Percentiles rank a stretch among this genome's conserved stretches.
phyloP scores from a whole-genome alignment of 1,140 invertebrate species.

The Gryllus bimaculatus region DNA sequence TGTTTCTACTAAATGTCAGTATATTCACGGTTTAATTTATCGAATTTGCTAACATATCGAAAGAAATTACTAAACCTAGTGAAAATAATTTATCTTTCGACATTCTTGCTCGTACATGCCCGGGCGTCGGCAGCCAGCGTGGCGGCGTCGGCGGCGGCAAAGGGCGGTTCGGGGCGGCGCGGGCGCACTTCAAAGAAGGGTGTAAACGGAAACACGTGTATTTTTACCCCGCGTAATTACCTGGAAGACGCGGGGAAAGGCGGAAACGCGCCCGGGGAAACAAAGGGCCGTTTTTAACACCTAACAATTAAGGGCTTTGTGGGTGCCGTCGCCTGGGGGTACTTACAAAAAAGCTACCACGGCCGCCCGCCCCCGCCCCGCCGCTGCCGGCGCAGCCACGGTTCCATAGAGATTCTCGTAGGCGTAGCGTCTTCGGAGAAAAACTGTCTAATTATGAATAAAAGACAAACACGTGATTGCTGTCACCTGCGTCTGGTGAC shows the following conservation, averaged over 20 bases:
- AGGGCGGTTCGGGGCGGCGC: too few relatives aligned
- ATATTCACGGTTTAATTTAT: too few relatives aligned
- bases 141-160: too few relatives aligned
- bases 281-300: constrained; percentile 1
- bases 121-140: too few relatives aligned
- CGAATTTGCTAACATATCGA: too few relatives aligned
- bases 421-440: background rate
- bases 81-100: too few relatives aligned
- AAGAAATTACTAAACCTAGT: too few relatives aligned
- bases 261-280: background rate
- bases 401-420: background rate
- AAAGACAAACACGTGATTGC: background rate
- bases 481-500: background rate
- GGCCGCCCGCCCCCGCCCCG: too few relatives aligned
- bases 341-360: background rate
- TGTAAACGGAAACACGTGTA: constrained; percentile 4
- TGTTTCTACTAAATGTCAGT: too few relatives aligned
- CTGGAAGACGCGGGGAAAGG: background rate
- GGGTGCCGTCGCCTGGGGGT: background rate
- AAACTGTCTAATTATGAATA: background rate
- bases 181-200: background rate
- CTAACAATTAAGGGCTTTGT: background rate
- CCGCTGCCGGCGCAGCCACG: background rate
- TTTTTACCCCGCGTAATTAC: constrained; percentile 4
- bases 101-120: too few relatives aligned